A percentile compares a stretch with the other conserved stretches of the same genome.
phyloP scores from a whole-genome alignment of 2,113 vertebrate genomes.

The Motacilla tschutschensis region DNA sequence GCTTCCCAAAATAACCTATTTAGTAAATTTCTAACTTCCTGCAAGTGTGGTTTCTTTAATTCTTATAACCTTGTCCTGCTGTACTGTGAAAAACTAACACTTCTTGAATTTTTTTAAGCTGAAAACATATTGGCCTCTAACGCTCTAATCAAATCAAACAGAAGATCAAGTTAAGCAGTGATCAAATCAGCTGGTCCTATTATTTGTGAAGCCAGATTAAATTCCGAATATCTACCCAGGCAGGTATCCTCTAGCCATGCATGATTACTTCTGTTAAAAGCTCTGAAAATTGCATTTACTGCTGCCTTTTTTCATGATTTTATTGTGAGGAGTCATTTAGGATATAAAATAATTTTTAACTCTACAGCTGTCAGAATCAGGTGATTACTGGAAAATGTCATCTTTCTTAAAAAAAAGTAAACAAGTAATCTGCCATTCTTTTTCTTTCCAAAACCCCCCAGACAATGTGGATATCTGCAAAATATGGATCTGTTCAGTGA shows the following conservation, averaged over 20 bases:
- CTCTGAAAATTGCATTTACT: neutral
- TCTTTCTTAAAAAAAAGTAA: neutral
- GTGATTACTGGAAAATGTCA: neutral
- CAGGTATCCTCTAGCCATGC: neutral
- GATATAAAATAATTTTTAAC: neutral
- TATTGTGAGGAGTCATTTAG: neutral
- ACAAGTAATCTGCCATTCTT: neutral
- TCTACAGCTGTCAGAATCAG: neutral
- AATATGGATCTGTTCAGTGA: neutral
- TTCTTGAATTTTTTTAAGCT: conserved; percentile 40
- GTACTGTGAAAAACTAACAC: neutral
- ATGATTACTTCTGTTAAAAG: neutral
- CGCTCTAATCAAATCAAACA: conserved; percentile 20
- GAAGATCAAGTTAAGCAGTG: conserved; percentile 26
- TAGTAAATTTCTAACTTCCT: conserved; percentile 11
- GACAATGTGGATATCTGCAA: neutral
- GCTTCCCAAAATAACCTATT: conserved; percentile 1
- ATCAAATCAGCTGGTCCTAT: neutral
- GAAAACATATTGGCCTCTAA: conserved; percentile 8
- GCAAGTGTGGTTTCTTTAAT: conserved; percentile 27
- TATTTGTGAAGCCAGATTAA: conserved; percentile 11
- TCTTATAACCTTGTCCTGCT: conserved; percentile 27
- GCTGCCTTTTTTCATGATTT: neutral
- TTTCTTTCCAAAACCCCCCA: neutral
- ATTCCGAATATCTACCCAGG: neutral